These are phyloP conservation scores for Cydia fagiglandana DNA, from an alignment of 1,140 invertebrate genomes.

Conservation along the genomic window DNA sequence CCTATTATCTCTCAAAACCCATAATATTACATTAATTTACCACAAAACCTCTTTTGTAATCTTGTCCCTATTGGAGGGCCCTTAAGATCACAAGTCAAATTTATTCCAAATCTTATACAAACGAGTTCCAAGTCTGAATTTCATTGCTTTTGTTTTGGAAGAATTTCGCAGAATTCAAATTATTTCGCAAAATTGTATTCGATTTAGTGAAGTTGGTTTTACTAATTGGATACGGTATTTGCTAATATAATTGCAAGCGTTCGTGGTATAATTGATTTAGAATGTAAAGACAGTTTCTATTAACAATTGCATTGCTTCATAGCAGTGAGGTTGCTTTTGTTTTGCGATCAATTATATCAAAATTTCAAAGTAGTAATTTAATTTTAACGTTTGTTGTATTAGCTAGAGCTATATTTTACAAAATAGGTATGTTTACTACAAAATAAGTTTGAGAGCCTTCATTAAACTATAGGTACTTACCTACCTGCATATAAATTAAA, in stretches of 20 bases:
- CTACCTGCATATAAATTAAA: no score
- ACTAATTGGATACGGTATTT: conserved; percentile 4
- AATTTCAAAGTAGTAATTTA: no score
- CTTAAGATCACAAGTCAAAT: not conserved
- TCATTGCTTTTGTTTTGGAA: conserved; percentile 3
- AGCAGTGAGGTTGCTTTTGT: no score
- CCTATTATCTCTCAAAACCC: not conserved
- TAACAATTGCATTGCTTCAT: no score
- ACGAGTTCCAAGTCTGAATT: conserved; percentile 8
- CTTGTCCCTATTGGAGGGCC: not conserved
- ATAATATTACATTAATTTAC: not conserved
- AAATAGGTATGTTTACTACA: no score
- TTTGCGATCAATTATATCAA: no score
- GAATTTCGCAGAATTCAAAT: not conserved
- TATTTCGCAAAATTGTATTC: conserved; percentile 10
- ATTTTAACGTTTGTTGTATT: no score
- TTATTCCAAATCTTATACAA: conserved; percentile 10
- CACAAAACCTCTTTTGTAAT: not conserved
- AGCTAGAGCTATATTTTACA: no score
- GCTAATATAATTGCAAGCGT: not conserved
- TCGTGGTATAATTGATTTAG: not conserved
- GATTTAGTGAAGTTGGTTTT: not conserved
- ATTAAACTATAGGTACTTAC: no score
- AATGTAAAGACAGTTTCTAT: not conserved
- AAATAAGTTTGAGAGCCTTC: no score